Conservation (phyloP, 2,797 vertebrate genomes). For the Nannoperca australis region DNA sequence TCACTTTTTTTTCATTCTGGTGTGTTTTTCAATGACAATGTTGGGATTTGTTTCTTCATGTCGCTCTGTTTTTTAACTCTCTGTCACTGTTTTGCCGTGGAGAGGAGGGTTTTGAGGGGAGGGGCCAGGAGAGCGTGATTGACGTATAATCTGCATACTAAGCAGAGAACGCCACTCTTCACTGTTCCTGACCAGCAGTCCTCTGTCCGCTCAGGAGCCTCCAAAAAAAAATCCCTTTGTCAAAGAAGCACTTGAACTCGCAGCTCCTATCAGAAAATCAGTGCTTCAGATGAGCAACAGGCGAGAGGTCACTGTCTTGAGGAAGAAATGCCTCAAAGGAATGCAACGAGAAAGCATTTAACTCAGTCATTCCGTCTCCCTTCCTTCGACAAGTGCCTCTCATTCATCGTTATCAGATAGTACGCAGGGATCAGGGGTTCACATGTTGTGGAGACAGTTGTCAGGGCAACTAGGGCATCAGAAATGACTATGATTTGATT, state of each 20-base stretch:
- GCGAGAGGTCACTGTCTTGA: slow-evolving; percentile 26
- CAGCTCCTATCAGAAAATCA: neutral
- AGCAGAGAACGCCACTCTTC: no score
- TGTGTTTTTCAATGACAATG: no score
- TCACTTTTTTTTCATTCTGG: no score
- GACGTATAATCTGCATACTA: no score
- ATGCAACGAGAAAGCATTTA: slow-evolving; percentile 33
- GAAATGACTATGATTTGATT: slow-evolving; percentile 26
- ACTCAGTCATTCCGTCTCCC: slow-evolving; percentile 16
- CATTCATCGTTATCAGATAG: slow-evolving; percentile 50
- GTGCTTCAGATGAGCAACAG: slow-evolving; percentile 9
- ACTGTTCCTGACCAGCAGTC: no score
- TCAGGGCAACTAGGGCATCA: slow-evolving; percentile 52
- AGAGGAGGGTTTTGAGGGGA: no score
- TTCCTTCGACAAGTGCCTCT: slow-evolving; percentile 51
- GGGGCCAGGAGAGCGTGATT: no score
- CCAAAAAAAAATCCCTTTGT: neutral
- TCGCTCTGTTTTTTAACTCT: no score
- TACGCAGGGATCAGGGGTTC: slow-evolving; percentile 44
- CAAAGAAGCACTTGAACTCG: slow-evolving; percentile 28
- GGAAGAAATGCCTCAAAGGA: slow-evolving; percentile 26
- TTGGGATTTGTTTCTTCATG: no score
- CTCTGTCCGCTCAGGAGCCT: no score
- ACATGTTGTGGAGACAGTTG: slow-evolving; percentile 44
- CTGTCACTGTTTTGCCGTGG: no score